A percentile compares a stretch with the other conserved stretches of the same genome.
Evolutionary conservation across 2,888 invertebrate genomes (phyloP).

Genomic region (Temnothorax ravouxi): DNA sequence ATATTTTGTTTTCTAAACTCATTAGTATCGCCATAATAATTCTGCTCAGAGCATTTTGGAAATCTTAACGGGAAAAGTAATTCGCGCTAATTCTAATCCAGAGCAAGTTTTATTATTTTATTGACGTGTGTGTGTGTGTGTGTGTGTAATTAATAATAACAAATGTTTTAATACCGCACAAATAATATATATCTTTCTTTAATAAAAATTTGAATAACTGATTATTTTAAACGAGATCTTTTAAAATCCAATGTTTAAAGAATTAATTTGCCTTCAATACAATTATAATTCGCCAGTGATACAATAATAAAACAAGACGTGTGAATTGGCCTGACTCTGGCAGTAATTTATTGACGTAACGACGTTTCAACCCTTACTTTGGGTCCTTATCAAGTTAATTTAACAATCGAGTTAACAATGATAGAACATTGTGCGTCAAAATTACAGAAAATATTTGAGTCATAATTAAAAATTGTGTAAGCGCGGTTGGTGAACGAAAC

Average conservation of each 20-base stretch:
- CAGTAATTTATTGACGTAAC: too few species aligned
- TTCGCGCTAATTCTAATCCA: not conserved
- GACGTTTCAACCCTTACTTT: too few species aligned
- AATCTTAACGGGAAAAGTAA: not conserved
- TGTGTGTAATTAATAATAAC: not conserved
- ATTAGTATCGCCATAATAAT: not conserved
- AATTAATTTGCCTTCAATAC: not conserved
- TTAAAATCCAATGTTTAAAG: not conserved
- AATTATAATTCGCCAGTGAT: too few species aligned
- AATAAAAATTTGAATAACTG: not conserved
- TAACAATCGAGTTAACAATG: too few species aligned
- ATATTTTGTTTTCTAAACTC: not conserved
- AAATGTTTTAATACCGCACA: not conserved
- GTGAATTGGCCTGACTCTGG: too few species aligned
- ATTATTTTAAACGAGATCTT: not conserved
- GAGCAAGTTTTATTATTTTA: not conserved
- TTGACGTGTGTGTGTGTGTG: not conserved
- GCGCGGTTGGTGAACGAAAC: too few species aligned
- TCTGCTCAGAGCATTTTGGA: not conserved
- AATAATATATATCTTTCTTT: not conserved
- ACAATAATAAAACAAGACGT: too few species aligned
- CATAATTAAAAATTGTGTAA: too few species aligned
- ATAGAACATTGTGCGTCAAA: too few species aligned
- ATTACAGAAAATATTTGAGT: too few species aligned
- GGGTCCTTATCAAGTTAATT: too few species aligned